phyloP scores from a whole-genome alignment of 2,797 vertebrate genomes.

The Ficedula albicollis region DNA sequence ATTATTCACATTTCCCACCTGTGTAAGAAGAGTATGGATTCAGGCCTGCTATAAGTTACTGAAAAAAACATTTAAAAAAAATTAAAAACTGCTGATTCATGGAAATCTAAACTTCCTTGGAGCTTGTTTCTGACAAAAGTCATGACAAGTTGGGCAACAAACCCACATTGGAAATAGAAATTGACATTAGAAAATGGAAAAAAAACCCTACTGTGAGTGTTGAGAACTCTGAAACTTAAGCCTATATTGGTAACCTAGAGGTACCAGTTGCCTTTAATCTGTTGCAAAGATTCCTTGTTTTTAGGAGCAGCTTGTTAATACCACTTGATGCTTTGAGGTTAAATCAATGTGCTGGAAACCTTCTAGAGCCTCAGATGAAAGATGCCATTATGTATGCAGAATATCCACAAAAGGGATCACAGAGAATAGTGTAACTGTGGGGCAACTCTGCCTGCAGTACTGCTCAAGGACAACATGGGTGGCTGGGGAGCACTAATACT shows the following conservation, averaged over 20 bases:
- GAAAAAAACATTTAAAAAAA: background rate
- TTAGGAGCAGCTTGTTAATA: background rate
- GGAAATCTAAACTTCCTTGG: background rate
- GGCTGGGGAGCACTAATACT: background rate
- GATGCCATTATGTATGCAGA: background rate
- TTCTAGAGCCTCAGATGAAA: background rate
- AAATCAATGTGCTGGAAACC: background rate
- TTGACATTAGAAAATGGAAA: background rate
- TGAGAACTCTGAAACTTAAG: background rate
- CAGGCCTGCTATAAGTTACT: background rate
- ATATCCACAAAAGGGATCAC: background rate
- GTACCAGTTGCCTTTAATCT: background rate
- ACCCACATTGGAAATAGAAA: background rate
- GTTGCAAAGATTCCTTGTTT: background rate
- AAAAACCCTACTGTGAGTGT: too few relatives aligned
- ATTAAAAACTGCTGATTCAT: background rate
- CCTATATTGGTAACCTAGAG: background rate
- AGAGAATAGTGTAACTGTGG: background rate
- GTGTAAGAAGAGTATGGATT: background rate
- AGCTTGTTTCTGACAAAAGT: background rate
- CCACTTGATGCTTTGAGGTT: conserved; percentile 6
- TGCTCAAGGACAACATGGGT: background rate
- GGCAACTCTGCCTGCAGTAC: background rate
- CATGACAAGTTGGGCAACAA: background rate
- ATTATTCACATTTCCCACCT: background rate